A percentile compares a stretch with the other conserved stretches of the same genome.
phyloP scores from a whole-genome alignment of 2,888 invertebrate species.

The Galeopsomyia nigrocyanea region DNA sequence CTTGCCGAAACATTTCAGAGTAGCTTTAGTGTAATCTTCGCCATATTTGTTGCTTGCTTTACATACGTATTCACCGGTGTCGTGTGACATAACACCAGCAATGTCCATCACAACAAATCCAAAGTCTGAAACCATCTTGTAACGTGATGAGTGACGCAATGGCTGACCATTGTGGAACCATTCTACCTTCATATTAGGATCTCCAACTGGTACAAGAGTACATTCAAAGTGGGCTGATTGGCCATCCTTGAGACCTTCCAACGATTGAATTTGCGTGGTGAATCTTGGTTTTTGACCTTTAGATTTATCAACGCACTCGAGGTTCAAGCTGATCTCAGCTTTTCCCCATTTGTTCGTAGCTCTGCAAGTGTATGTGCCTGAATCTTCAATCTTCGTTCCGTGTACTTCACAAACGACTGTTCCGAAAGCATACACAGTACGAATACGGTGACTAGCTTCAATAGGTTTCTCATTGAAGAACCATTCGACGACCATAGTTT shows the following conservation, averaged over 20 bases:
- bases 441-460: slow-evolving; percentile 89
- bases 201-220: slow-evolving; percentile 92
- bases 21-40: slow-evolving; percentile 89
- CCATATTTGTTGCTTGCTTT: slow-evolving; percentile 92
- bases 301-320: slow-evolving; percentile 87
- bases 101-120: slow-evolving; percentile 96
- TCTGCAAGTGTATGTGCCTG: slow-evolving; percentile 89
- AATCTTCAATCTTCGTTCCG: slow-evolving; percentile 93
- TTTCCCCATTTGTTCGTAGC: slow-evolving; percentile 92
- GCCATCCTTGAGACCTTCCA: slow-evolving; percentile 90
- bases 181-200: slow-evolving; percentile 93
- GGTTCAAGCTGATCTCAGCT: slow-evolving; percentile 86
- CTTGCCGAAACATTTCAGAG: slow-evolving; percentile 85
- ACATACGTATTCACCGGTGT: slow-evolving; percentile 94
- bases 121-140: slow-evolving; percentile 94
- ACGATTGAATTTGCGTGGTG: slow-evolving; percentile 87
- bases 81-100: slow-evolving; percentile 92
- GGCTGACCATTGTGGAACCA: slow-evolving; percentile 97
- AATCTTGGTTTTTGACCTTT: slow-evolving; percentile 90
- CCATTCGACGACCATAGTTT: slow-evolving; percentile 96
- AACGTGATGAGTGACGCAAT: slow-evolving; percentile 88
- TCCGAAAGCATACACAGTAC: slow-evolving; percentile 97
- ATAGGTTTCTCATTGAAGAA: slow-evolving; percentile 93
- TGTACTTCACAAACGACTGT: slow-evolving; percentile 97
- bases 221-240: slow-evolving; percentile 97